A percentile compares a stretch with the other conserved stretches of the same genome.
Evolutionary conservation across 2,888 invertebrate species (phyloP).

Genomic region (Malthinus seriepunctatus): DNA sequence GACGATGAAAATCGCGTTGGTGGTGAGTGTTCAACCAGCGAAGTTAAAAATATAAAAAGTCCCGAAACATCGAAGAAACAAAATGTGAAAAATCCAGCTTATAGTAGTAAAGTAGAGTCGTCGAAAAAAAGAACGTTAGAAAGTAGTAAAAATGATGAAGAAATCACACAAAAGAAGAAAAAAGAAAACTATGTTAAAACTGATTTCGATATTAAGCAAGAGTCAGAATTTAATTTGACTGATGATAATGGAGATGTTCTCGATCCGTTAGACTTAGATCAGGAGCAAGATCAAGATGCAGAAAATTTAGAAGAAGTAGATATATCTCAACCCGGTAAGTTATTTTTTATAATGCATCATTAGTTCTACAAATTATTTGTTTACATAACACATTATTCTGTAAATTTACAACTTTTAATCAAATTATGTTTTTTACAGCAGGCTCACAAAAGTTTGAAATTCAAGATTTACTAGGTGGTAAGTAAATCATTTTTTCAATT

Average conservation of each 20-base stretch:
- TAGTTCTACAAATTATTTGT: too few relatives aligned
- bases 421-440: conserved; percentile 8
- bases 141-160: neutral
- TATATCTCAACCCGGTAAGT: conserved; percentile 16
- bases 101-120: neutral
- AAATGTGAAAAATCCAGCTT: too few relatives aligned
- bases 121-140: conserved; percentile 2
- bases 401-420: neutral
- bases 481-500: neutral
- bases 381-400: neutral
- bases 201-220: conserved; percentile 19
- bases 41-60: too few relatives aligned
- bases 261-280: conserved; percentile 13
- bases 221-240: conserved; percentile 1
- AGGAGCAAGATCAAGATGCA: too few relatives aligned
- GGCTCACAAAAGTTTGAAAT: conserved; percentile 11
- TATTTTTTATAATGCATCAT: too few relatives aligned
- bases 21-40: too few relatives aligned
- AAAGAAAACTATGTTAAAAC: conserved; percentile 5
- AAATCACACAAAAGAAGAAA: conserved; percentile 6
- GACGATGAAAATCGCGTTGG: conserved; percentile 8
- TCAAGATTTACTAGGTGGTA: conserved; percentile 14
- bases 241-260: neutral
- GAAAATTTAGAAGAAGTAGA: conserved; percentile 9
- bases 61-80: too few relatives aligned